Conservation (phyloP, 2,888 invertebrate species). For the Lasius fuliginosus region DNA sequence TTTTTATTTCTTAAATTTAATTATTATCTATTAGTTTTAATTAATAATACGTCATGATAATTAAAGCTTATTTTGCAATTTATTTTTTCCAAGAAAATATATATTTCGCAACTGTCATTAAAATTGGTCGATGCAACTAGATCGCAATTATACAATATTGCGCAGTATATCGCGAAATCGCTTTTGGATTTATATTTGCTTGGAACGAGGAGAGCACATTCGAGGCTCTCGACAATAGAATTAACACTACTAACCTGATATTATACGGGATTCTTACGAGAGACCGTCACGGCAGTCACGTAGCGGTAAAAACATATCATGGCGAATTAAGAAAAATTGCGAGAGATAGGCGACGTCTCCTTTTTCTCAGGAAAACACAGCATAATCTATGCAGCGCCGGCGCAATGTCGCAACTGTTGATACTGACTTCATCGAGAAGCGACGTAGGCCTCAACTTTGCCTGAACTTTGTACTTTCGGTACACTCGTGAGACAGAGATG, state of each 20-base stretch:
- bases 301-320: not conserved
- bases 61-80: not conserved
- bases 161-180: not conserved
- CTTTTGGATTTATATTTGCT: not conserved
- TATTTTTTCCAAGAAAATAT: not conserved
- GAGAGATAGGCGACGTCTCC: not conserved
- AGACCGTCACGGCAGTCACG: not conserved
- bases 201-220: not conserved
- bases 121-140: not conserved
- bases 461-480: constrained; percentile 48
- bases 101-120: not conserved
- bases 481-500: constrained; percentile 53
- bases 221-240: not conserved
- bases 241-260: constrained; percentile 33
- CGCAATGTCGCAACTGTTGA: constrained; percentile 28
- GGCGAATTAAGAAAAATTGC: not conserved
- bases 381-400: not conserved
- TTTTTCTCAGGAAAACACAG: constrained; percentile 17
- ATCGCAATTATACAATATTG: not conserved
- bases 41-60: no score
- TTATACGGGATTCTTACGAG: constrained; percentile 1
- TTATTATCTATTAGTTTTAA: no score
- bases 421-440: constrained; percentile 37
- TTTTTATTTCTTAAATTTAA: no score
- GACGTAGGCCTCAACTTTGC: constrained; percentile 4